Evolutionary conservation across 2,888 invertebrate species (phyloP).

Genomic region (Globia sparganii): DNA sequence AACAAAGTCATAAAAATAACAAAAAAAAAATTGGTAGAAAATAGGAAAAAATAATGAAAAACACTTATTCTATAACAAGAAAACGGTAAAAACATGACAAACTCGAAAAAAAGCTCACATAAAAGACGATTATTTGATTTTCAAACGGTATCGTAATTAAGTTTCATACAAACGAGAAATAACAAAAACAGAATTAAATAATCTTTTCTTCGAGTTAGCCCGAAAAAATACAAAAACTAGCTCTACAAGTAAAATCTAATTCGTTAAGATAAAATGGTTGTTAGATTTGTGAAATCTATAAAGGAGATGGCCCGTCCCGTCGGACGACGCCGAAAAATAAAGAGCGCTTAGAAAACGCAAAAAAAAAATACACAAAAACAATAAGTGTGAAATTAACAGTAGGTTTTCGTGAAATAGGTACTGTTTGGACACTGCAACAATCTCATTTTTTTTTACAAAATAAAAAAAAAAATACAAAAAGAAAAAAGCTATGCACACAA

Average conservation of each 20-base stretch:
- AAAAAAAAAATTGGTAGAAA: neutral
- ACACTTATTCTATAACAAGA: slow-evolving; percentile 2
- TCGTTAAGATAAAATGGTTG: neutral
- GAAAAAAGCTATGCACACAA: slow-evolving; percentile 17
- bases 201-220: neutral
- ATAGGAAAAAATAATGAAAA: neutral
- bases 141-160: neutral
- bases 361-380: slow-evolving; percentile 16
- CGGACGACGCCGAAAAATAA: slow-evolving; percentile 32
- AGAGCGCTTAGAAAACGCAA: neutral
- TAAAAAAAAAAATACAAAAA: slow-evolving; percentile 5
- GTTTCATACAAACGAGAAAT: neutral
- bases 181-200: neutral
- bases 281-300: neutral
- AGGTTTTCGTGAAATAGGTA: neutral
- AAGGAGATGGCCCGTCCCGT: slow-evolving; percentile 28
- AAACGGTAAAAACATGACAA: neutral
- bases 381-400: neutral
- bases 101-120: slow-evolving; percentile 7
- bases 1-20: slow-evolving; percentile 34
- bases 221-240: slow-evolving; percentile 1
- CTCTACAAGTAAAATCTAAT: neutral
- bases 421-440: neutral
- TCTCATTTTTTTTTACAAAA: neutral
- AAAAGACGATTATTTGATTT: neutral